phyloP scores from a whole-genome alignment of 1,140 invertebrate species.

The Musca domestica region DNA sequence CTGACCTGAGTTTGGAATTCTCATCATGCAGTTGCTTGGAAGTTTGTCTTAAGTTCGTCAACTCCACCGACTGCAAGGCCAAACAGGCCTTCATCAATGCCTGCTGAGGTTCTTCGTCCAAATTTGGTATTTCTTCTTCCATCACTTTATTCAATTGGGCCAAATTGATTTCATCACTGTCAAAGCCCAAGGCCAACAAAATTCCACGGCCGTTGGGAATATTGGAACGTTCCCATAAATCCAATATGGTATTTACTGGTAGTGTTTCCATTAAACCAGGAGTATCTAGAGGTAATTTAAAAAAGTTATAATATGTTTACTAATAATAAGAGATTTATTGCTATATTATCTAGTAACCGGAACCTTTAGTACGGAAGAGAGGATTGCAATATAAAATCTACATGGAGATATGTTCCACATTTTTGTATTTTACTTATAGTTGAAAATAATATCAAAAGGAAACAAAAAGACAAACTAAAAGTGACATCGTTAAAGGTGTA shows the following conservation, averaged over 20 bases:
- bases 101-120: constrained; percentile 39
- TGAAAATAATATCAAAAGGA: neutral
- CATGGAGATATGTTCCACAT: too few relatives aligned
- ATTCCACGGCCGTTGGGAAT: constrained; percentile 63
- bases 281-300: constrained; percentile 12
- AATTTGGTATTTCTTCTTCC: constrained; percentile 64
- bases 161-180: constrained; percentile 62
- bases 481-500: neutral
- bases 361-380: neutral
- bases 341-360: too few relatives aligned
- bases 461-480: neutral
- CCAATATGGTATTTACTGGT: constrained; percentile 60
- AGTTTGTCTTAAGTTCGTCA: constrained; percentile 58
- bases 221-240: constrained; percentile 71
- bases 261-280: constrained; percentile 42
- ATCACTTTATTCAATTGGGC: constrained; percentile 69
- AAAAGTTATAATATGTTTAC: neutral
- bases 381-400: neutral
- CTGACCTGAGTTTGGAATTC: constrained; percentile 72
- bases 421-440: neutral
- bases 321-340: neutral
- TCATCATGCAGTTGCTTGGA: constrained; percentile 68
- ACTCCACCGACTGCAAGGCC: constrained; percentile 62
- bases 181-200: constrained; percentile 70
- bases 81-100: constrained; percentile 57